A percentile compares a stretch with the other conserved stretches of the same genome.
These are phyloP conservation scores for Zootoca vivipara DNA, from an alignment of 2,113 vertebrate species.

Conservation along the genomic window DNA sequence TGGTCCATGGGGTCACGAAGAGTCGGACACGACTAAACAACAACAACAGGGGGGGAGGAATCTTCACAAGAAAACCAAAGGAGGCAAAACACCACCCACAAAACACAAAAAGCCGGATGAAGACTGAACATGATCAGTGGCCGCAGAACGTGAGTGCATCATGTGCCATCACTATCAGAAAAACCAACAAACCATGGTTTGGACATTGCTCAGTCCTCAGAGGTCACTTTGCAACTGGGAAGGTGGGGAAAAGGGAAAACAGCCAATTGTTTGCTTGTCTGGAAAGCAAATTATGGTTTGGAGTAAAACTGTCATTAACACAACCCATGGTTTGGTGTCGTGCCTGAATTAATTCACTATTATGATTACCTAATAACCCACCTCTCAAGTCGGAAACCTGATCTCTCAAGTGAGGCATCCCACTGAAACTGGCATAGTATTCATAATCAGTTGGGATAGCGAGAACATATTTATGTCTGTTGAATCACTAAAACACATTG, in stretches of 20 bases:
- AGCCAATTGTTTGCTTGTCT: neutral
- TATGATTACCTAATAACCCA: neutral
- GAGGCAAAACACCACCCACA: too few relatives aligned
- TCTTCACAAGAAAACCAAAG: neutral
- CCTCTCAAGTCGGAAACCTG: neutral
- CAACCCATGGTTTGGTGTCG: neutral
- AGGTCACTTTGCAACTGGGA: neutral
- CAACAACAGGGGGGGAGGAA: neutral
- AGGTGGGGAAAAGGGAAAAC: neutral
- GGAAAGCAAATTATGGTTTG: neutral
- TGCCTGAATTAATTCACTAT: neutral
- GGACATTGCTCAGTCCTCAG: neutral
- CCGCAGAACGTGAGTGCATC: neutral
- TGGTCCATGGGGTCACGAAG: too few relatives aligned
- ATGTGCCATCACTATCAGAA: neutral
- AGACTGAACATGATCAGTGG: neutral
- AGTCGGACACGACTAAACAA: too few relatives aligned
- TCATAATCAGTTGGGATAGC: neutral
- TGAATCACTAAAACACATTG: neutral
- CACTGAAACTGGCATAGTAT: neutral
- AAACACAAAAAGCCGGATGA: neutral
- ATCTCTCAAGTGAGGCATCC: too few relatives aligned
- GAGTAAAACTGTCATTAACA: neutral
- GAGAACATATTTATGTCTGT: neutral
- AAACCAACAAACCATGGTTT: neutral